These are phyloP conservation scores for Eumaeus atala DNA, from an alignment of 1,140 invertebrate species.

Conservation along the genomic window DNA sequence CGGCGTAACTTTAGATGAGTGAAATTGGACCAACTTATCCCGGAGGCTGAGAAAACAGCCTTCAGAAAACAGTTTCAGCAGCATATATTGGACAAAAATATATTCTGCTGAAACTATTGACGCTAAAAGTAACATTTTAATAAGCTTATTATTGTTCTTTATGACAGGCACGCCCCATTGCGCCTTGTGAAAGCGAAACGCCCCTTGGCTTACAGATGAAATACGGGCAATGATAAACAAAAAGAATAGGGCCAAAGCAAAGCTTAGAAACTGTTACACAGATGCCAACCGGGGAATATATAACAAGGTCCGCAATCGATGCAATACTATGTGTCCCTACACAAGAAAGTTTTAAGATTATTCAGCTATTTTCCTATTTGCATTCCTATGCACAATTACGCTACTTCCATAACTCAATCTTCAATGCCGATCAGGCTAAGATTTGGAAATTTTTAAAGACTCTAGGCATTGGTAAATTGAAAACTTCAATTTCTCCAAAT, in stretches of 20 bases:
- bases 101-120: background rate
- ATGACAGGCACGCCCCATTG: conserved; percentile 1
- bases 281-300: background rate
- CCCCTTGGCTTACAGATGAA: conserved; percentile 1
- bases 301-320: background rate
- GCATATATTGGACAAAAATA: background rate
- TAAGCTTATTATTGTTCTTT: background rate
- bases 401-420: background rate
- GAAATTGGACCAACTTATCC: background rate
- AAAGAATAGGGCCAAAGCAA: background rate
- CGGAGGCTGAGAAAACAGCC: background rate
- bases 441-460: background rate
- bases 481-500: background rate
- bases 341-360: too few relatives aligned
- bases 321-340: background rate
- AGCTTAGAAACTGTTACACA: background rate
- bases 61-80: too few relatives aligned
- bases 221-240: background rate
- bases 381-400: background rate
- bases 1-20: background rate
- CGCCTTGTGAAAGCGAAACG: background rate
- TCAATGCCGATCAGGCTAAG: background rate
- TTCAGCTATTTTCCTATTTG: too few relatives aligned
- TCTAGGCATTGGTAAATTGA: too few relatives aligned
- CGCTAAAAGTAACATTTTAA: background rate